Base-by-base conservation (phyloP, 2,888 invertebrate genomes). In the Acleris sparsana region DNA sequence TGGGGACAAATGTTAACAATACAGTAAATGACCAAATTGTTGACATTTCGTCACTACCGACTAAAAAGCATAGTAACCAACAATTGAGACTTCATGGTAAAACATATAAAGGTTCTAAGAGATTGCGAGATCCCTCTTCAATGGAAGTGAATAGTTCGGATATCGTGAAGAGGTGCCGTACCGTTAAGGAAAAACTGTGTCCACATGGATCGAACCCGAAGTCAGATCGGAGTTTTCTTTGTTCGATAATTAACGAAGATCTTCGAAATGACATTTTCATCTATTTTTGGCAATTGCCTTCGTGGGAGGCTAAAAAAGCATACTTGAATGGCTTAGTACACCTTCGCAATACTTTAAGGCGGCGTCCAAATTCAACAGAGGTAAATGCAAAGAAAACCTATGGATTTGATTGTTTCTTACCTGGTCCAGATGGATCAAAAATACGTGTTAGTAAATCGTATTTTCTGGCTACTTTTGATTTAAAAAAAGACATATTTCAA, bases 41-140 rank as follows among this genome's bases (percentile, higher is more conserved):
- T n/a, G n/a, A 7, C 9, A 46, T 46, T 46, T 29, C 29, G 7
- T 29, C 29, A 29, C 3, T 29, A 3, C 7, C 29, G 46, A 46
- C 17, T 16, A 7, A 16, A 46, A 46, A 46, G 9, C 16, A 16
- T 5, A 46, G 29, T 29, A 46, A 46, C 6, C 16, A 46, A 16
- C 6, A 46, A 46, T 46, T 46, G 17, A 16, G 46, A 46, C 46
- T 16, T 46, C n/a, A n/a, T 46, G 46, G 46, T 16, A 16, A n/a
- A 46, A 46, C 16, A 46, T 46, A 46, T 46, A 46, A 46, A 46
- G 46, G 46, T 46, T n/a, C 46, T 46, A 46, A 46, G 17, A 46
- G n/a, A 46, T 17, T n/a, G 17, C 46, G 46, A 16, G 46, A 46
- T 46, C 17, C 46, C 16, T 46, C 46, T n/a, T n/a, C 46, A n/a